These are phyloP conservation scores for Danio albolineatus DNA, from an alignment of 2,797 vertebrate genomes.

Conservation along the genomic window DNA sequence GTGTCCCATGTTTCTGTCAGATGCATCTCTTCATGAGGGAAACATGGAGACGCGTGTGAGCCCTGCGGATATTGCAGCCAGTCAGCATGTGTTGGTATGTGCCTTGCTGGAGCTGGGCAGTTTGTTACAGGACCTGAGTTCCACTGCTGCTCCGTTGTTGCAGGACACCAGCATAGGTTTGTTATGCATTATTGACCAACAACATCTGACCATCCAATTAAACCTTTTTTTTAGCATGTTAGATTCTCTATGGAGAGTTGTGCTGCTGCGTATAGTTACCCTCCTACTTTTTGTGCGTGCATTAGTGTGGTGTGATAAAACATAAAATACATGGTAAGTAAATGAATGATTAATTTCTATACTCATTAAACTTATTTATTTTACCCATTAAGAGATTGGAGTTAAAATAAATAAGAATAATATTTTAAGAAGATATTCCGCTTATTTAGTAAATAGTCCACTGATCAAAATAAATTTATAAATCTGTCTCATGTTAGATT, in stretches of 20 bases:
- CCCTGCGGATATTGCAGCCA: conserved; percentile 76
- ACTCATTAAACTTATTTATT: too few species aligned
- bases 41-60: conserved; percentile 83
- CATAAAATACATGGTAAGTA: neutral
- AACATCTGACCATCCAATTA: neutral
- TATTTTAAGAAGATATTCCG: too few species aligned
- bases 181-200: conserved; percentile 35
- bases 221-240: conserved; percentile 2
- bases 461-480: too few species aligned
- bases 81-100: conserved; percentile 87
- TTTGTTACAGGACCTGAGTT: conserved; percentile 83
- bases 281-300: neutral
- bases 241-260: neutral
- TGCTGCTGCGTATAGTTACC: too few species aligned
- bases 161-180: conserved; percentile 87
- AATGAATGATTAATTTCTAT: neutral
- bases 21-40: conserved; percentile 79
- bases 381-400: too few species aligned
- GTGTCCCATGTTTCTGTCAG: conserved; percentile 66
- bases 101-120: conserved; percentile 88
- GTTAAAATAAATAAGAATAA: too few species aligned
- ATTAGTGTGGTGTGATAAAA: neutral
- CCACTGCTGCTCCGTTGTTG: conserved; percentile 85
- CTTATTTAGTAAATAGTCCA: too few species aligned
- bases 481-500: too few species aligned